Evolutionary conservation across 2,113 vertebrate species (phyloP).

Genomic region (Lasiurus borealis): DNA sequence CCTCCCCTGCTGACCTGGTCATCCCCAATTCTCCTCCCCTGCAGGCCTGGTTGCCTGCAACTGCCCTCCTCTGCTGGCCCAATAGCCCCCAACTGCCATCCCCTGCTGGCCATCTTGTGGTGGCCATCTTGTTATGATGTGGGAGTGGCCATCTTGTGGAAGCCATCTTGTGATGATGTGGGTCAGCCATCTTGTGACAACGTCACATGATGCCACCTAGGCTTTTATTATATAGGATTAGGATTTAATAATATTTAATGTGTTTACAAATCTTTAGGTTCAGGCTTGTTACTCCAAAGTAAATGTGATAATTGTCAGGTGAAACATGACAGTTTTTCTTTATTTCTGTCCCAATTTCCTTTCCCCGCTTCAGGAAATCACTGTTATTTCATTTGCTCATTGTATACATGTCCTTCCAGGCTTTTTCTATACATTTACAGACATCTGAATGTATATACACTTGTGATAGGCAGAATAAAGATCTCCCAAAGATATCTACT

Average conservation of each 20-base stretch:
- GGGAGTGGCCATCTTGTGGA: no score
- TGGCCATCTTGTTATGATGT: no score
- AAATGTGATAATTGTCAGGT: background rate
- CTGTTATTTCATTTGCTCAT: background rate
- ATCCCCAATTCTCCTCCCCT: no score
- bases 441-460: background rate
- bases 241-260: background rate
- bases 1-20: no score
- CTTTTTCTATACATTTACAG: background rate
- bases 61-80: no score
- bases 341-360: background rate
- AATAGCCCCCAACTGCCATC: no score
- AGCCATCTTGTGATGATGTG: no score
- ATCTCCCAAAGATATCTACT: background rate
- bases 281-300: background rate
- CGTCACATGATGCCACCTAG: no score
- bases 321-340: background rate
- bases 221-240: background rate
- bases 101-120: no score
- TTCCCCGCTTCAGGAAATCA: background rate
- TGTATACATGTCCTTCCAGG: background rate
- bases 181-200: no score
- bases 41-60: no score
- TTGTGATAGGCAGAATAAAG: background rate
- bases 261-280: background rate